Evolutionary conservation across 2,888 invertebrate species (phyloP).

Genomic region (Campoletis raptor): DNA sequence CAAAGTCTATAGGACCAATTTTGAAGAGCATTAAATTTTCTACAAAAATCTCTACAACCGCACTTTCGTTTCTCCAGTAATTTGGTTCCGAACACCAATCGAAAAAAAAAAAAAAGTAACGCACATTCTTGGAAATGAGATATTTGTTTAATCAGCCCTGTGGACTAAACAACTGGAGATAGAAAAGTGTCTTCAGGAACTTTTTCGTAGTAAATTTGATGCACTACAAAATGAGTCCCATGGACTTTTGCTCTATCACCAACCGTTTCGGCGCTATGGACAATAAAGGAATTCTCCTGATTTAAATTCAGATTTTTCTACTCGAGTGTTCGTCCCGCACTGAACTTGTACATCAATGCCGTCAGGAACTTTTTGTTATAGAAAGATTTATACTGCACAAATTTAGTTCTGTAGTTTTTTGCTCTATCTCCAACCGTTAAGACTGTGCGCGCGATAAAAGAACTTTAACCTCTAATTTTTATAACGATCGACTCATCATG

Average conservation of each 20-base stretch:
- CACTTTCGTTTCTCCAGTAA: neutral
- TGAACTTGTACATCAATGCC: too few relatives aligned
- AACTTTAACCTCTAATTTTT: too few relatives aligned
- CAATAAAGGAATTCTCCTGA: neutral
- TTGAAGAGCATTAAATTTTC: neutral
- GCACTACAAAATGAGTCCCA: neutral
- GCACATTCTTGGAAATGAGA: neutral
- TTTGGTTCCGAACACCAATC: neutral
- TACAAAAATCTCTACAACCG: neutral
- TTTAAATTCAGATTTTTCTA: neutral
- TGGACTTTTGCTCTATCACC: neutral
- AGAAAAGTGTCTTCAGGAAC: neutral
- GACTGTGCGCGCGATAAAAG: too few relatives aligned
- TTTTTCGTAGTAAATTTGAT: neutral
- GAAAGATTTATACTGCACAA: too few relatives aligned
- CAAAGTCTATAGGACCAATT: neutral
- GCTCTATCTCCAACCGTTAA: too few relatives aligned
- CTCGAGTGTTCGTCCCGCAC: too few relatives aligned
- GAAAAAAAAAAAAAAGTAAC: neutral
- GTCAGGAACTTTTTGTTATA: too few relatives aligned
- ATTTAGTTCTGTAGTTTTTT: too few relatives aligned
- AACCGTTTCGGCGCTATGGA: neutral
- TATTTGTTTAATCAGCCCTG: neutral
- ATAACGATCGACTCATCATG: neutral
- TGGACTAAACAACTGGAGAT: neutral